Percentiles rank a stretch among this genome's conserved stretches.
Evolutionary conservation across 2,888 invertebrate genomes (phyloP).

Genomic region (Stenoptilia bipunctidactyla): DNA sequence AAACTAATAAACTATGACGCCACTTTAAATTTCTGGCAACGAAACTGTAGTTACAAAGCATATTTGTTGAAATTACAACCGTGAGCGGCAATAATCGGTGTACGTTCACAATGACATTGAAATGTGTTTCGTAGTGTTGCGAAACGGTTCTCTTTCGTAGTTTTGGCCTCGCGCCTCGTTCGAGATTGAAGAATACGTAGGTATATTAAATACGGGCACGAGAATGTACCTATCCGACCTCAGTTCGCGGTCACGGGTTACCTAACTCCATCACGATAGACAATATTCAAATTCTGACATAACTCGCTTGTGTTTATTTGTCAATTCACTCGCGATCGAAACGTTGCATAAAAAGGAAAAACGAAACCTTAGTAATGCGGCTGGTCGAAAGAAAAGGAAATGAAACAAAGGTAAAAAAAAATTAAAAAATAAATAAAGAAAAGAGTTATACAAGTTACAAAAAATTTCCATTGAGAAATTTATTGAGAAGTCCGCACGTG

Average conservation of each 20-base stretch:
- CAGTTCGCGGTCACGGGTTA: constrained; percentile 61
- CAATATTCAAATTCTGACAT: constrained; percentile 34
- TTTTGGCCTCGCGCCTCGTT: constrained; percentile 45
- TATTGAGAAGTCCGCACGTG: no score
- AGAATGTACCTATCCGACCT: constrained; percentile 59
- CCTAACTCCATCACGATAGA: constrained; percentile 52
- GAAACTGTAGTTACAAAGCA: no score
- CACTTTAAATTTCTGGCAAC: no score
- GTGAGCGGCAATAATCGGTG: constrained; percentile 9
- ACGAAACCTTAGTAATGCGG: no score
- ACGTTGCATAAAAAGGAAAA: no score
- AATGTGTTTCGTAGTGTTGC: constrained; percentile 42
- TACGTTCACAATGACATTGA: constrained; percentile 53
- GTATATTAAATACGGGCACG: constrained; percentile 56
- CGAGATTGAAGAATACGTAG: constrained; percentile 66
- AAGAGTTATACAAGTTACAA: no score
- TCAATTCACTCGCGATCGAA: constrained; percentile 19
- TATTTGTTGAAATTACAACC: no score
- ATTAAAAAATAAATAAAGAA: no score
- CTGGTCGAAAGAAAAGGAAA: background rate
- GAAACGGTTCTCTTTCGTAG: constrained; percentile 65
- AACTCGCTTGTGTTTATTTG: constrained; percentile 13
- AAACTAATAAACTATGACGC: no score
- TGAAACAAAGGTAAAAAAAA: no score
- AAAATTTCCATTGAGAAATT: no score